Conservation (phyloP, 2,113 vertebrate species). For the Prolemur simus region DNA sequence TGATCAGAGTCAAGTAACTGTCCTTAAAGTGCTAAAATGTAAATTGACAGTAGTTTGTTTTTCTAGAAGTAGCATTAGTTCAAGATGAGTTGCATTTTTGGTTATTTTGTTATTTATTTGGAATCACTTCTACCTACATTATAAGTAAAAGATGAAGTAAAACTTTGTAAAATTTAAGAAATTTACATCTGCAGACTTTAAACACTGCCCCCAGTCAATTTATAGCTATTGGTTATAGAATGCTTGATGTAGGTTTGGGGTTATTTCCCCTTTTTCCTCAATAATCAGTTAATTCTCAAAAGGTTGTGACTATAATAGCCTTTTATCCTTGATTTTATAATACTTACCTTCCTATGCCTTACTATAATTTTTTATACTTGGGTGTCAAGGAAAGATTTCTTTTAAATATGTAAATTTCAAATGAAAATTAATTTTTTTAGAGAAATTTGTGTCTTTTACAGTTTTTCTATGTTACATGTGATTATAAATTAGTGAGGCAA, state of each 20-base stretch:
- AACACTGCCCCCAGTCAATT: not conserved
- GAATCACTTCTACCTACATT: not conserved
- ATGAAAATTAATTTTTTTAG: slow-evolving; percentile 36
- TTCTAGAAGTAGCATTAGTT: slow-evolving; percentile 47
- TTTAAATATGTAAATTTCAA: slow-evolving; percentile 43
- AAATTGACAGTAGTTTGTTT: slow-evolving; percentile 31
- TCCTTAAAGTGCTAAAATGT: slow-evolving; percentile 27
- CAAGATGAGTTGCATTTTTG: slow-evolving; percentile 3
- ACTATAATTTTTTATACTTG: slow-evolving; percentile 20
- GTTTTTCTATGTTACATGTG: not conserved
- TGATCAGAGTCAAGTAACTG: slow-evolving; percentile 35
- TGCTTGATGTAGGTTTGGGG: not conserved
- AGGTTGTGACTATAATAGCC: not conserved
- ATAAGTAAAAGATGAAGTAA: slow-evolving; percentile 20
- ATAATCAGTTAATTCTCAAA: not conserved
- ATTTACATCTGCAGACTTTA: not conserved
- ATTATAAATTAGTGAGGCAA: slow-evolving; percentile 12
- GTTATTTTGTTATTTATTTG: slow-evolving; percentile 16
- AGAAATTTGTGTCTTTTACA: not conserved
- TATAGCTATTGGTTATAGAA: not conserved
- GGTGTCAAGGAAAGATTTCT: not conserved
- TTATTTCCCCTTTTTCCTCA: not conserved
- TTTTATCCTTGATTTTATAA: not conserved
- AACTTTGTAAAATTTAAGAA: slow-evolving; percentile 6
- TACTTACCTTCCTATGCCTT: not conserved